These are phyloP conservation scores for Oreohelix idahoensis DNA, from an alignment of 1,140 invertebrate genomes.

Conservation along the genomic window DNA sequence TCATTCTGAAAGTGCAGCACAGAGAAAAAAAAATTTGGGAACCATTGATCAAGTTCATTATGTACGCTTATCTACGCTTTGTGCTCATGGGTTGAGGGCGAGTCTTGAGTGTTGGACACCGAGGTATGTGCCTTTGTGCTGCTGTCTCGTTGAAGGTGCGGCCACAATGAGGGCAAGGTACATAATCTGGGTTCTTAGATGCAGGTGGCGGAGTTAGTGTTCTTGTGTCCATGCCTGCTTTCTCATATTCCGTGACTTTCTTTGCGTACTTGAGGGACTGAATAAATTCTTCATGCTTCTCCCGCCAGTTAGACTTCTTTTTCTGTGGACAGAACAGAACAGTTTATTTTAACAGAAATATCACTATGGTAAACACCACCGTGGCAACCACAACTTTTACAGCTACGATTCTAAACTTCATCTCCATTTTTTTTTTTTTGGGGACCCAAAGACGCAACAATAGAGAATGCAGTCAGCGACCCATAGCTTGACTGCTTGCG, in stretches of 20 bases:
- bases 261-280: constrained; percentile 90
- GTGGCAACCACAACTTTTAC: too few species aligned
- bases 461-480: too few species aligned
- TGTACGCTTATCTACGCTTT: constrained; percentile 42
- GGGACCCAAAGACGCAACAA: too few species aligned
- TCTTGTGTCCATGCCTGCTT: constrained; percentile 82
- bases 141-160: constrained; percentile 89
- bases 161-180: constrained; percentile 91
- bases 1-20: too few species aligned
- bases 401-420: too few species aligned
- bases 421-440: too few species aligned
- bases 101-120: constrained; percentile 87
- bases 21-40: too few species aligned
- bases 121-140: constrained; percentile 93
- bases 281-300: constrained; percentile 94
- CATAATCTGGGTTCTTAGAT: constrained; percentile 83
- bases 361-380: too few species aligned
- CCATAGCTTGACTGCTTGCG: too few species aligned
- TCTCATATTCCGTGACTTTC: constrained; percentile 84
- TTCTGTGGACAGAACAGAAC: constrained; percentile 66
- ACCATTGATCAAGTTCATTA: too few species aligned
- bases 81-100: constrained; percentile 70
- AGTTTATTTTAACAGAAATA: too few species aligned
- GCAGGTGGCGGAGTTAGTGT: constrained; percentile 88
- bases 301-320: constrained; percentile 88